These are phyloP conservation scores for Pseudomyrmex dendroicus DNA, from an alignment of 1,140 invertebrate genomes.

Conservation along the genomic window DNA sequence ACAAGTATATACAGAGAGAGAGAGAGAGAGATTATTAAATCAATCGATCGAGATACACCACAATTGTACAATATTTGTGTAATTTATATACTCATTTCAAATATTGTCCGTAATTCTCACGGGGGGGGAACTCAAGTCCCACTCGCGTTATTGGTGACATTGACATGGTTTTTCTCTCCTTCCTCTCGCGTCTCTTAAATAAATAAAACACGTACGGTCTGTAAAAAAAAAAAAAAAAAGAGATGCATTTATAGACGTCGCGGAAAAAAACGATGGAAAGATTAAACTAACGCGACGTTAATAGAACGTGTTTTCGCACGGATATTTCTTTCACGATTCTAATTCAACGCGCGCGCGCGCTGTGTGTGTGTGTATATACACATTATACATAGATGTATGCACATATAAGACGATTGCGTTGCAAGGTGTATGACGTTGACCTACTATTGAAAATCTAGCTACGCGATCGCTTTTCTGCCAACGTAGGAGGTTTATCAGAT, in stretches of 20 bases:
- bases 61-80: too few relatives aligned
- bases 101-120: too few relatives aligned
- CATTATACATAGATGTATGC: too few relatives aligned
- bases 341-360: neutral
- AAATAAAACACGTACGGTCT: too few relatives aligned
- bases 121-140: too few relatives aligned
- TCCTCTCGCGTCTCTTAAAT: neutral
- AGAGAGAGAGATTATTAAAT: too few relatives aligned
- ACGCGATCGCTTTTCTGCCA: neutral
- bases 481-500: neutral
- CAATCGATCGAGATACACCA: too few relatives aligned
- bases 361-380: too few relatives aligned
- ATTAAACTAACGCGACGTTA: neutral
- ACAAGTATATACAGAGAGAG: too few relatives aligned
- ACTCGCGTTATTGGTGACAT: too few relatives aligned
- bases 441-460: neutral
- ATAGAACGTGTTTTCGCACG: neutral
- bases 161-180: too few relatives aligned
- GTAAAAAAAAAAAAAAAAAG: neutral
- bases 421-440: neutral
- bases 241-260: neutral
- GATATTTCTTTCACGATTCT: neutral
- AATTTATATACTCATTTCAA: too few relatives aligned
- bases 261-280: neutral
- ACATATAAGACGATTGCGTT: neutral